Base-by-base conservation (phyloP, 2,113 vertebrate species). In the Parus major region DNA sequence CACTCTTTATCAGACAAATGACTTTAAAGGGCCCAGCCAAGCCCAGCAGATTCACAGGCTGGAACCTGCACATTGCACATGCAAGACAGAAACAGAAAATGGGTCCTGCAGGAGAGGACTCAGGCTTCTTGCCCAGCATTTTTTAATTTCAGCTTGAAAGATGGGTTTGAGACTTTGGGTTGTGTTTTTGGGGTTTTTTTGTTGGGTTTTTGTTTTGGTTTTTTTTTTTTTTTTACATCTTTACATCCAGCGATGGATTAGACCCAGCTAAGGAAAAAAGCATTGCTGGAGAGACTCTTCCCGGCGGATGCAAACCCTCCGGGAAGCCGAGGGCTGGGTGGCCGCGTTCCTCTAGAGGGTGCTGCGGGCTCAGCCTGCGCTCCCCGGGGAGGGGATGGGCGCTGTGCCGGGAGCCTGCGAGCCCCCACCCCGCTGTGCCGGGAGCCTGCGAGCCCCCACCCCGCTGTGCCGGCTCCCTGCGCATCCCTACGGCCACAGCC, bases 291-390 rank as follows among this genome's bases (percentile, higher is more conserved):
- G 33, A 5, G 29, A 7, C 3, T 10, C 10, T 28, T n/a, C 3
- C 8, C 39, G 1, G 27, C 0, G 35, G 29, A 4, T 8, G 31
- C 41, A 6, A 19, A 1, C 15, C 7, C 22, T 23, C 22, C 16
- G 27, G 1, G 61, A 1, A 25, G 66, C 15, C 41, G 8, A 16
- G 82, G 78, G 59, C 76, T 11, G 93, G 65, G 36, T 66, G 73
- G 19, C 49, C 47, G 69, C 13, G 72, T 2, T 63, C 97, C 97
- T 97, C 95, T 96, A 98, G 97, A 96, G 97, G 98, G 97, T 80
- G 94, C 94, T 97, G 92, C 84, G 97, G 93, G 86, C 97, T 85
- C 96, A 82, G 65, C 12, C 59, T 91, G 87, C 72, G 73, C 61
- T 23, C 25, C 36, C 11, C 1, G 3, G 20, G 19, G 3, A 14